Base-by-base conservation (phyloP, 2,113 vertebrate genomes). In the Chaetodon trifascialis region DNA sequence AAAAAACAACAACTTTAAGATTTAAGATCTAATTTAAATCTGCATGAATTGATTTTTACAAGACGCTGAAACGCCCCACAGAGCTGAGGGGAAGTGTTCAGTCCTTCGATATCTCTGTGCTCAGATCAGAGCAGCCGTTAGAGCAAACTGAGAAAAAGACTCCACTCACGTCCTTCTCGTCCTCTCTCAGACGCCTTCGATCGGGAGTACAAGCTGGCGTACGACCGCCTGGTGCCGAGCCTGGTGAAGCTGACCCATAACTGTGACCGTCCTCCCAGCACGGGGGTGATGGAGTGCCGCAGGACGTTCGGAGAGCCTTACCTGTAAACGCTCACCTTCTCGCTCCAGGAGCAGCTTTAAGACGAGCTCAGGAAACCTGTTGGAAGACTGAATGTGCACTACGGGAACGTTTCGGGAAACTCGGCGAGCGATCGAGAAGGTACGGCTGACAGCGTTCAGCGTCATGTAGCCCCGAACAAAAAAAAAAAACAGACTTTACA, bases 161-260 rank as follows among this genome's bases (percentile, higher is more conserved):
- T 36, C 58, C 17, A 5, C 19, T 14, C 38, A 7, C 15, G 0
- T 17, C 23, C n/a, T 1, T 19, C 7, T 66, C 55, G 19, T 77
- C 47, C 16, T 36, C 10, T 30, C 84, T 62, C 94, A 99, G 98
- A 99, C 91, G 97, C 96, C 62, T 99, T 99, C 79, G 98, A 99
- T 85, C 97, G 98, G 3, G 98, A 99, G 84, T 99, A 99, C 94
- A 99, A 99, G 94, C 92, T 96, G 94, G 98, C 98, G 4, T 99
- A 98, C 0, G 97, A 99, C 60, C 98, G 97, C 34, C 96, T 99
- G 16, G 95, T 95, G 0, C 97, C 97, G 0, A 95, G 73, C 84
- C 97, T 99, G 85, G 97, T 98, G 90, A 99, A 99, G 93, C 96
- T 95, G 76, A 99, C 97, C n/a, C 97, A 97, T 17, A 98, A 98